Evolutionary conservation across 2,888 invertebrate species (phyloP).

Genomic region (Apodemia duryi): DNA sequence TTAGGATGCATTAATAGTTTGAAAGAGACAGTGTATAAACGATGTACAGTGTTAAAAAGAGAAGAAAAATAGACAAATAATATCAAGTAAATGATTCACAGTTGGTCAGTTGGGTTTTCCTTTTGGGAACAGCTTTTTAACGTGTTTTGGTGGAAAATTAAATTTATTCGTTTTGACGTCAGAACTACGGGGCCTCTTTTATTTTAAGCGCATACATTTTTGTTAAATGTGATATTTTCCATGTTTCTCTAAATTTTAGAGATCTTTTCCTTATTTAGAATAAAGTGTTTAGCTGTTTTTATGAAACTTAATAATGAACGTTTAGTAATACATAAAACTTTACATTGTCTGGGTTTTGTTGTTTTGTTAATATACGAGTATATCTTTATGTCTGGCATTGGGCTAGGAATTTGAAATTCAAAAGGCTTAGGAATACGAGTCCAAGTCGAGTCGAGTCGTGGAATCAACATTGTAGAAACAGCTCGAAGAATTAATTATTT

Average conservation of each 20-base stretch:
- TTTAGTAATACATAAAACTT: neutral
- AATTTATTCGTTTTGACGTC: neutral
- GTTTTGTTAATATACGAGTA: too few relatives aligned
- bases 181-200: neutral
- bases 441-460: too few relatives aligned
- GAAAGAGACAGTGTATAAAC: constrained; percentile 19
- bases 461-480: too few relatives aligned
- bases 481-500: too few relatives aligned
- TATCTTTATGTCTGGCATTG: too few relatives aligned
- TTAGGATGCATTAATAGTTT: constrained; percentile 20
- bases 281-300: neutral
- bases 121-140: constrained; percentile 22
- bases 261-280: neutral
- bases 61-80: constrained; percentile 22
- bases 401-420: too few relatives aligned
- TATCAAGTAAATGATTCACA: constrained; percentile 27
- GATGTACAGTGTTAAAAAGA: constrained; percentile 17
- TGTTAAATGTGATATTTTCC: neutral
- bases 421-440: too few relatives aligned
- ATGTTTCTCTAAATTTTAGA: neutral
- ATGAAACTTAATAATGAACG: neutral
- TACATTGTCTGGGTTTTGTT: too few relatives aligned
- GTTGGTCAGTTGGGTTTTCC: constrained; percentile 25
- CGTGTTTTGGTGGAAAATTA: constrained; percentile 21
- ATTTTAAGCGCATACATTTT: neutral